Conservation (phyloP, 2,888 invertebrate genomes). For the Metacarcinus magister region DNA sequence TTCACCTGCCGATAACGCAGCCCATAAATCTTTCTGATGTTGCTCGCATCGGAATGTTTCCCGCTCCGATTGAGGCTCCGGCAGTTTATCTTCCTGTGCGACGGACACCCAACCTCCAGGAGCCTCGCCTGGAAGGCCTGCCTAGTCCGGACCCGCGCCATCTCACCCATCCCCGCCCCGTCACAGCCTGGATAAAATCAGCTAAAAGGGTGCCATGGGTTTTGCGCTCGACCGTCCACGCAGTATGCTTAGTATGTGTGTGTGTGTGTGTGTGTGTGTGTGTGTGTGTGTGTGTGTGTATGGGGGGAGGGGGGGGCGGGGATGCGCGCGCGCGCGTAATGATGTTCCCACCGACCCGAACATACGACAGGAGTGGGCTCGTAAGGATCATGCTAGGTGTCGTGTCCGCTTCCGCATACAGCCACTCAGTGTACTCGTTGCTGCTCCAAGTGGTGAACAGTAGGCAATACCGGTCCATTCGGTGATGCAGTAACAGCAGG, state of each 20-base stretch:
- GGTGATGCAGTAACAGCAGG: neutral
- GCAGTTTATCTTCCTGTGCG: constrained; percentile 28
- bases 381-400: neutral
- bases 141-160: neutral
- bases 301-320: no score
- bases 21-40: constrained; percentile 49
- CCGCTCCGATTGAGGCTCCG: constrained; percentile 43
- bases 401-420: neutral
- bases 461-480: neutral
- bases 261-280: constrained; percentile 48
- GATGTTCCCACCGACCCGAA: neutral
- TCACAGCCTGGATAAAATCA: neutral
- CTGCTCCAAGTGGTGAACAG: neutral
- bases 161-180: neutral
- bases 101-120: constrained; percentile 3
- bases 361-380: neutral
- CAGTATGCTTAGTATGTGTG: constrained; percentile 5
- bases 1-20: constrained; percentile 44
- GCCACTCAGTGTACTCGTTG: constrained; percentile 28
- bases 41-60: constrained; percentile 46
- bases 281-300: neutral
- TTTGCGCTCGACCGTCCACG: neutral
- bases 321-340: neutral
- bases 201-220: neutral
- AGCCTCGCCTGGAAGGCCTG: neutral